phyloP scores from a whole-genome alignment of 2,797 vertebrate genomes.

The Erethizon dorsatum region DNA sequence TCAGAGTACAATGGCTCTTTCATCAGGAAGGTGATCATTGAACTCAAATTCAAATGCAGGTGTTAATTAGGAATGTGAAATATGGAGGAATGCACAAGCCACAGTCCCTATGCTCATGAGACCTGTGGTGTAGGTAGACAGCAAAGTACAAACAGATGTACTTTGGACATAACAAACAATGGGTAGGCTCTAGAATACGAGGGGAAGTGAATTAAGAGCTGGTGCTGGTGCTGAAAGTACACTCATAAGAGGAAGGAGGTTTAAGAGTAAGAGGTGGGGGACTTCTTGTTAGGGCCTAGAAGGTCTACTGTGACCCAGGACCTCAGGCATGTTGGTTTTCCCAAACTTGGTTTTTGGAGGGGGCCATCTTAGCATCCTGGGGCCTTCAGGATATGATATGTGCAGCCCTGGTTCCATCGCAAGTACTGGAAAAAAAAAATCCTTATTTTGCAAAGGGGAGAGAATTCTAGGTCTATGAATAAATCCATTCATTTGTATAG shows the following conservation, averaged over 20 bases:
- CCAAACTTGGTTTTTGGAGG: neutral
- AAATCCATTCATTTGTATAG: conserved; percentile 11
- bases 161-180: neutral
- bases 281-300: neutral
- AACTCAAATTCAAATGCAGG: neutral
- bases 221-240: neutral
- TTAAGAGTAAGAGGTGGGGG: neutral
- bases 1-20: neutral
- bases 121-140: neutral
- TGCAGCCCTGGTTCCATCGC: neutral
- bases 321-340: neutral
- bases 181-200: neutral
- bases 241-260: neutral
- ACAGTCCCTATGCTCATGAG: neutral
- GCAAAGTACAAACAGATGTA: neutral
- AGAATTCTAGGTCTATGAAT: neutral
- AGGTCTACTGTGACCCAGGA: neutral
- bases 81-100: neutral
- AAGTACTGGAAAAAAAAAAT: neutral
- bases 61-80: neutral
- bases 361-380: neutral
- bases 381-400: neutral
- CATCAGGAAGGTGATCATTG: neutral
- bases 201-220: neutral
- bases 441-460: neutral